phyloP scores from a whole-genome alignment of 2,113 vertebrate species.

The Edolisoma coerulescens region DNA sequence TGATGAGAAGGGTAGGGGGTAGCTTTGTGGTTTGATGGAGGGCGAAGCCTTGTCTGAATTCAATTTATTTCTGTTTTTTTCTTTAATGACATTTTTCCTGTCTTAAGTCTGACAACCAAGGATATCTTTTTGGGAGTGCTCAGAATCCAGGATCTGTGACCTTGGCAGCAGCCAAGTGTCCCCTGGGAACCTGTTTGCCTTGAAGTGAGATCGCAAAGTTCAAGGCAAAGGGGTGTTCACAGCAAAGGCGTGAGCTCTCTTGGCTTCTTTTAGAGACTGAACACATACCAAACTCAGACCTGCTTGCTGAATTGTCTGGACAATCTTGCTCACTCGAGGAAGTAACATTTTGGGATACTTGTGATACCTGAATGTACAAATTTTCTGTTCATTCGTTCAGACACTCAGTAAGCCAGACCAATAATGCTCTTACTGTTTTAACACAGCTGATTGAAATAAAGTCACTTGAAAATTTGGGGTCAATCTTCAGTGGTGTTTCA shows the following conservation, averaged over 20 bases:
- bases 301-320: background rate
- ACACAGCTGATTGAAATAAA: background rate
- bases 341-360: background rate
- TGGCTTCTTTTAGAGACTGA: background rate
- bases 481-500: fast-evolving
- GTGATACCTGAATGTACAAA: background rate
- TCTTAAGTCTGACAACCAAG: no score
- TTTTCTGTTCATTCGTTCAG: background rate
- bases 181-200: no score
- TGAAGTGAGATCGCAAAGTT: background rate
- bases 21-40: background rate
- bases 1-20: background rate
- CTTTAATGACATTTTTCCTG: background rate
- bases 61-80: background rate
- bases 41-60: background rate
- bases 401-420: background rate
- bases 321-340: background rate
- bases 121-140: background rate
- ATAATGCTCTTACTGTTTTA: background rate
- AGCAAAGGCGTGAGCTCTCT: background rate
- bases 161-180: background rate
- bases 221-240: no score
- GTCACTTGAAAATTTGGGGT: background rate
- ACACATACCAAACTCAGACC: background rate
- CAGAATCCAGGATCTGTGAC: background rate